A percentile compares a stretch with the other conserved stretches of the same genome.
These are phyloP conservation scores for Calonectris borealis DNA, from an alignment of 2,113 vertebrate genomes.

Conservation along the genomic window DNA sequence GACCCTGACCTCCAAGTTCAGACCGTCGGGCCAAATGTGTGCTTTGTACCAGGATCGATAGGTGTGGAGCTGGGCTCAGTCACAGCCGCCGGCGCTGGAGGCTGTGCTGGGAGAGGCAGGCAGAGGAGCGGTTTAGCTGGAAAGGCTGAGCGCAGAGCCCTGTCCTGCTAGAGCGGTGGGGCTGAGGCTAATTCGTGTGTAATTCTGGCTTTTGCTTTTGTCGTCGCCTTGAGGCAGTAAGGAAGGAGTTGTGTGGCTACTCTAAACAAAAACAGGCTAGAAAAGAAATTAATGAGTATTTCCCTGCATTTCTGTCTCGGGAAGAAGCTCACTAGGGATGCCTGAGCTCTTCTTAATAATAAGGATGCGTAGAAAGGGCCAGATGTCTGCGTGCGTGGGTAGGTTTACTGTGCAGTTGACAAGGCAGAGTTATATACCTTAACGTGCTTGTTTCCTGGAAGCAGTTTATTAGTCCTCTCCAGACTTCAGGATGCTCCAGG, in stretches of 20 bases:
- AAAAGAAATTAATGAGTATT: background rate
- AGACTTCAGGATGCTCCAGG: background rate
- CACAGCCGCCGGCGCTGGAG: background rate
- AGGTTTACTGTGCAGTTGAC: background rate
- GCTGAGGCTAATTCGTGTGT: background rate
- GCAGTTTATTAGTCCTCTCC: background rate
- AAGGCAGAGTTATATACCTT: background rate
- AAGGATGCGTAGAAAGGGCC: background rate
- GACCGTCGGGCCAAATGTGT: accelerated
- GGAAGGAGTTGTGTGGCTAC: background rate
- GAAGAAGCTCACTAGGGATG: background rate
- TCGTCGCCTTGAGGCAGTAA: background rate
- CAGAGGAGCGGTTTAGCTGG: background rate
- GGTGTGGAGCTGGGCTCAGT: background rate
- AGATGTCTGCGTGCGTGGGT: no score
- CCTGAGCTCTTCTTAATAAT: background rate
- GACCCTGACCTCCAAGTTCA: background rate
- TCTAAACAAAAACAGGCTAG: background rate
- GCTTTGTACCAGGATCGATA: background rate
- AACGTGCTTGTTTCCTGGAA: background rate
- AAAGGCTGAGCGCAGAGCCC: background rate
- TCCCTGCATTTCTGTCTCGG: background rate
- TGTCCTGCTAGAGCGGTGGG: background rate
- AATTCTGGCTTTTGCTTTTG: background rate
- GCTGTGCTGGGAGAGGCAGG: background rate